Evolutionary conservation across 2,888 invertebrate genomes (phyloP), one percentile per base, ranked within the genome.

Genomic region (Carcina quercana): DNA sequence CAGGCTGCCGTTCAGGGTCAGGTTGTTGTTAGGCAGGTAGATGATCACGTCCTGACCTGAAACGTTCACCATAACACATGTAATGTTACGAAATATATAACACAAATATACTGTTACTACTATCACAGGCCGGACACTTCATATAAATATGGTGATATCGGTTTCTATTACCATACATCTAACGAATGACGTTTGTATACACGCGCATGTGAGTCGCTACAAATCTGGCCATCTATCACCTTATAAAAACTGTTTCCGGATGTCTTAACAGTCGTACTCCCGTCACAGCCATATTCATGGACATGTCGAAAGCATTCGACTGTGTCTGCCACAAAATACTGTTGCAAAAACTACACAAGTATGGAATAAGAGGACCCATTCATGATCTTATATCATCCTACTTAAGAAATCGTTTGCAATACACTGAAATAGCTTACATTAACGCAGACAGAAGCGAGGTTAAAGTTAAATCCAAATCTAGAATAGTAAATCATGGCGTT

Each of bases 1-100:
- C 37, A 92, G 84, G 51, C 93, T 97, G 3, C 97, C 97, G 66
- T 95, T 95, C 13, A 98, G 79, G 0, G 92, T 93, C 6, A 96
- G 88, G 52, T 89, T 89, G 59, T 94, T 96, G 61, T 93, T 92
- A 0, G 97, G 97, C 34, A 97, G 84, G 75, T 94, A 94, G 47
- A 97, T 89, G 37, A 97, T 94, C 24, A 93, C 91, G 50, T 96
- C 94, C 59, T 94, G 88, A 0, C 96, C 94, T 88, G 50, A 35
- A 51, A n/a, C n/a, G n/a, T n/a, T n/a, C n/a, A n/a, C n/a, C n/a
- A n/a, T n/a, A n/a, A n/a, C n/a, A n/a, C n/a, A n/a, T n/a, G n/a
- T n/a, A n/a, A n/a, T n/a, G n/a, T n/a, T n/a, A n/a, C n/a, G n/a
- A n/a, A n/a, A n/a, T n/a, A n/a, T n/a, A n/a, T n/a, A n/a, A n/a